Conservation (phyloP, 2,888 invertebrate species). For the Cordilura impudica region DNA sequence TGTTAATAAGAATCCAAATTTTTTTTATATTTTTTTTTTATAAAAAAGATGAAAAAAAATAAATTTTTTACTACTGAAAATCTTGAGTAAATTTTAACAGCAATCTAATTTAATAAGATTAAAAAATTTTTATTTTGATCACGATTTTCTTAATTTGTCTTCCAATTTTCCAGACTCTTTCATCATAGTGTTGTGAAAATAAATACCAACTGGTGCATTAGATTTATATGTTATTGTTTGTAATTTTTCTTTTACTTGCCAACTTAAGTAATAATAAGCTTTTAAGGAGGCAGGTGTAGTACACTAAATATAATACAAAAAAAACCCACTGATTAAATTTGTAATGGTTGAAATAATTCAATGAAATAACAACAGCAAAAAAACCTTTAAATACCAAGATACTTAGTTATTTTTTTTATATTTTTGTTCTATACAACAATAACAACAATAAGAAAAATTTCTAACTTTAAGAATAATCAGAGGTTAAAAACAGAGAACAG, state of each 20-base stretch:
- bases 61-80: no score
- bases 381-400: slow-evolving; percentile 11
- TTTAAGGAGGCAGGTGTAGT: background rate
- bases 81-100: no score
- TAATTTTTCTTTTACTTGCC: background rate
- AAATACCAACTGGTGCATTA: background rate
- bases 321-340: slow-evolving; percentile 36
- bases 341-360: slow-evolving; percentile 42
- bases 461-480: slow-evolving; percentile 3
- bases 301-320: background rate
- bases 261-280: slow-evolving; percentile 9
- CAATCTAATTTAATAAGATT: no score
- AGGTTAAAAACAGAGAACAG: slow-evolving; percentile 5
- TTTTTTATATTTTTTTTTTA: no score
- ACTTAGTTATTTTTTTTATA: background rate
- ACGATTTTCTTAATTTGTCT: no score
- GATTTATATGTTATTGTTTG: background rate
- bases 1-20: no score
- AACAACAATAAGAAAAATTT: slow-evolving; percentile 4
- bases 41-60: no score
- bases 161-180: no score
- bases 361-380: slow-evolving; percentile 8
- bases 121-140: no score
- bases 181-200: no score
- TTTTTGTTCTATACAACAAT: background rate